Evolutionary conservation across 2,113 vertebrate species (phyloP).

Genomic region (Glaucomys volans): DNA sequence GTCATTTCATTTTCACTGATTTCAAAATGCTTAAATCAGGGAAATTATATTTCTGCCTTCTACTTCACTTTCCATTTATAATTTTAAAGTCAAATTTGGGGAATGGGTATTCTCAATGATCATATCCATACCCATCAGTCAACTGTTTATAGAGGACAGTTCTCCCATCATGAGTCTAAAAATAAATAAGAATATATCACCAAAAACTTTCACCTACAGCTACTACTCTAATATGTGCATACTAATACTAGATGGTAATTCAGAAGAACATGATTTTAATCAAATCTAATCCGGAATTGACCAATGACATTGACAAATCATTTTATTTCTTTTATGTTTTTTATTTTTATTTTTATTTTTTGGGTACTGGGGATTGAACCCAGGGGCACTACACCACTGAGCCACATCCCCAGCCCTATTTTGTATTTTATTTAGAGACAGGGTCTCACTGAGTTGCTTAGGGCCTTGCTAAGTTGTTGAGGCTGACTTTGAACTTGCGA

Average conservation of each 20-base stretch:
- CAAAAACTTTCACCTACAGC: not conserved
- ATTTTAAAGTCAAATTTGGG: constrained; percentile 11
- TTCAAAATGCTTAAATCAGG: not conserved
- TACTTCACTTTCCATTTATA: not conserved
- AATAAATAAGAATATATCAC: not conserved
- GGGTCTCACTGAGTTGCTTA: too few species aligned
- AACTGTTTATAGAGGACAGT: not conserved
- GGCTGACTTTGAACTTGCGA: too few species aligned
- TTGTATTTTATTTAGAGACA: too few species aligned
- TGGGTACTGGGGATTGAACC: too few species aligned
- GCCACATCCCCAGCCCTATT: too few species aligned
- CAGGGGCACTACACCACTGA: too few species aligned
- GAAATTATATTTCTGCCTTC: not conserved
- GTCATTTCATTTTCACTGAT: not conserved
- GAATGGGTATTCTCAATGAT: not conserved
- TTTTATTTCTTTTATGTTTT: not conserved
- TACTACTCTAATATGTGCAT: not conserved
- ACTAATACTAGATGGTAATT: not conserved
- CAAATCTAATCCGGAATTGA: not conserved
- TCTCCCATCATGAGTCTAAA: not conserved
- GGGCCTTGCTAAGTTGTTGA: too few species aligned
- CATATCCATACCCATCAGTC: not conserved
- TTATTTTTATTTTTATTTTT: too few species aligned
- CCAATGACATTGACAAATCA: not conserved
- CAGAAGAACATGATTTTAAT: constrained; percentile 6